Conservation (phyloP, 2,113 vertebrate genomes). For the Hippolais icterina region DNA sequence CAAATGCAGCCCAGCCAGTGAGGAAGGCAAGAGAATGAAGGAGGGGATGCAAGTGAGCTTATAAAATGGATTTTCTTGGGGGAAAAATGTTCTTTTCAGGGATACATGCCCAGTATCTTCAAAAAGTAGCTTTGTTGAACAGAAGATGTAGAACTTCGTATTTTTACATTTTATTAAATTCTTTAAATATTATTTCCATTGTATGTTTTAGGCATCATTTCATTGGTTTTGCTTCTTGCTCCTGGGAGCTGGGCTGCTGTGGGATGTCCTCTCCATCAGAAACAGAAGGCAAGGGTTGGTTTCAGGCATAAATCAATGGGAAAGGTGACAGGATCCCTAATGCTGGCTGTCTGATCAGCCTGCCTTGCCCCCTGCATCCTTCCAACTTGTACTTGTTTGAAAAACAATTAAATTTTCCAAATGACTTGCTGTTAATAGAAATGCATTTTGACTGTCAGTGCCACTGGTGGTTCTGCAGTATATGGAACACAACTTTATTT, state of each 20-base stretch:
- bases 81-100: not conserved
- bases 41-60: not conserved
- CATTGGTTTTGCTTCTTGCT: not conserved
- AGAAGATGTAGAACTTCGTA: not conserved
- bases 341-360: not conserved
- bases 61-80: not conserved
- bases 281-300: not conserved
- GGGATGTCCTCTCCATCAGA: not conserved
- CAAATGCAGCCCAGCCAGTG: not conserved
- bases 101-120: not conserved
- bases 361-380: not conserved
- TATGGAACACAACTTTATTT: not conserved
- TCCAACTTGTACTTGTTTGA: not conserved
- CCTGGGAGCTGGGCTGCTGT: not conserved
- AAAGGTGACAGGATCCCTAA: not conserved
- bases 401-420: not conserved
- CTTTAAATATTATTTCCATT: not conserved
- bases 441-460: not conserved
- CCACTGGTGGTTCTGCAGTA: not conserved
- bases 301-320: not conserved
- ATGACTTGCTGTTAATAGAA: not conserved
- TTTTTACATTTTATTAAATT: not conserved
- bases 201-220: not conserved
- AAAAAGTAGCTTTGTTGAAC: not conserved
- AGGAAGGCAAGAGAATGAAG: not conserved